phyloP scores from a whole-genome alignment of 2,113 vertebrate species.

The Hippocampus zosterae region DNA sequence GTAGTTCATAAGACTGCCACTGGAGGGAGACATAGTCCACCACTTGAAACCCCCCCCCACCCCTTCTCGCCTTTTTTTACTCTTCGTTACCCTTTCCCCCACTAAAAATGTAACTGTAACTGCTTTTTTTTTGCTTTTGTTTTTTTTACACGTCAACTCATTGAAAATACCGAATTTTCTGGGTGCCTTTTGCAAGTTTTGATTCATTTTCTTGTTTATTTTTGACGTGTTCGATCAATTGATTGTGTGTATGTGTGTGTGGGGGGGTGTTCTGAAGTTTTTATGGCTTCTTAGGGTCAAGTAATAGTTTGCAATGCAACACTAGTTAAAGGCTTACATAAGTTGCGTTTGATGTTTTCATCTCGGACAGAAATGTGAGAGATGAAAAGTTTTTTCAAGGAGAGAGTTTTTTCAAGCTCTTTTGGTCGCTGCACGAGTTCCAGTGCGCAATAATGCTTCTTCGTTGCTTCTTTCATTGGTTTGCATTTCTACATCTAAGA shows the following conservation, averaged over 20 bases:
- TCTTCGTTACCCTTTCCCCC: background rate
- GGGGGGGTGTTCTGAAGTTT: background rate
- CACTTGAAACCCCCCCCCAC: constrained; percentile 11
- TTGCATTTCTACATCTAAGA: background rate
- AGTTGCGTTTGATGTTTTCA: background rate
- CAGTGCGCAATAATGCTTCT: background rate
- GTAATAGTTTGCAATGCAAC: background rate
- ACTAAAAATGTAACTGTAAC: background rate
- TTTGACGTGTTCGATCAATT: background rate
- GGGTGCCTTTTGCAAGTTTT: background rate
- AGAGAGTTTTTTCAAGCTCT: background rate
- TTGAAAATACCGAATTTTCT: background rate
- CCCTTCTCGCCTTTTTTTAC: background rate
- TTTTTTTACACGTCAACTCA: background rate
- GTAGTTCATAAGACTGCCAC: constrained; percentile 1
- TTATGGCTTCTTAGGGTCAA: background rate
- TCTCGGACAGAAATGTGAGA: background rate
- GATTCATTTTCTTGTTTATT: background rate
- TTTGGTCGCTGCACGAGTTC: background rate
- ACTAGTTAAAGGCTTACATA: background rate
- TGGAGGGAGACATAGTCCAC: constrained; percentile 68
- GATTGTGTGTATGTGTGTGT: no score
- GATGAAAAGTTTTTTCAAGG: no score
- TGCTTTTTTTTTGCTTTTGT: background rate
- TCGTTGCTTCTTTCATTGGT: background rate